Evolutionary conservation across 2,888 invertebrate species (phyloP).

Genomic region (Lepidochitona cinerea): DNA sequence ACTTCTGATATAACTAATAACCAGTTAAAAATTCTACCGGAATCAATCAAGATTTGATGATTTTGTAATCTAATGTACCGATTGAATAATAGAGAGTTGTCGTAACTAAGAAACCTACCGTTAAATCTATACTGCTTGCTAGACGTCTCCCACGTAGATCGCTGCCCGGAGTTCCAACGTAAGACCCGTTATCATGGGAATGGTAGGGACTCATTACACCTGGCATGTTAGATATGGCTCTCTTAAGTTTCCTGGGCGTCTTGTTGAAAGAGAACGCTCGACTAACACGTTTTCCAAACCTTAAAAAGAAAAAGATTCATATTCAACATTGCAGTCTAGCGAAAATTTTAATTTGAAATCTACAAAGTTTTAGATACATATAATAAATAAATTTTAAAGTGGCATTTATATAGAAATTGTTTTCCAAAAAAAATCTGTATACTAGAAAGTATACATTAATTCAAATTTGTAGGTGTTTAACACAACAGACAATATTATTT

Average conservation of each 20-base stretch:
- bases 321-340: neutral
- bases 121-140: constrained; percentile 58
- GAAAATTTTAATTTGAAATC: too few species aligned
- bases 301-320: constrained; percentile 21
- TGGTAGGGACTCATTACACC: constrained; percentile 58
- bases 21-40: too few species aligned
- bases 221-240: constrained; percentile 86
- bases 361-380: too few species aligned
- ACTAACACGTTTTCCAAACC: constrained; percentile 78
- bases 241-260: constrained; percentile 87
- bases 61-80: neutral
- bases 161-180: constrained; percentile 20
- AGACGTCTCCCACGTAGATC: constrained; percentile 43
- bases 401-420: too few species aligned
- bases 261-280: constrained; percentile 96
- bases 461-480: too few species aligned
- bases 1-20: too few species aligned
- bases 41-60: too few species aligned
- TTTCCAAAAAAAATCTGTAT: too few species aligned
- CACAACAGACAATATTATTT: too few species aligned
- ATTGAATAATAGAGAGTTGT: neutral
- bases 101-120: constrained; percentile 36
- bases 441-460: too few species aligned
- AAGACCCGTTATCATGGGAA: constrained; percentile 24
- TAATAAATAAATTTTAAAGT: too few species aligned